A percentile compares a stretch with the other conserved stretches of the same genome.
Conservation (phyloP, 2,888 invertebrate species). For the Ariolimax columbianus region DNA sequence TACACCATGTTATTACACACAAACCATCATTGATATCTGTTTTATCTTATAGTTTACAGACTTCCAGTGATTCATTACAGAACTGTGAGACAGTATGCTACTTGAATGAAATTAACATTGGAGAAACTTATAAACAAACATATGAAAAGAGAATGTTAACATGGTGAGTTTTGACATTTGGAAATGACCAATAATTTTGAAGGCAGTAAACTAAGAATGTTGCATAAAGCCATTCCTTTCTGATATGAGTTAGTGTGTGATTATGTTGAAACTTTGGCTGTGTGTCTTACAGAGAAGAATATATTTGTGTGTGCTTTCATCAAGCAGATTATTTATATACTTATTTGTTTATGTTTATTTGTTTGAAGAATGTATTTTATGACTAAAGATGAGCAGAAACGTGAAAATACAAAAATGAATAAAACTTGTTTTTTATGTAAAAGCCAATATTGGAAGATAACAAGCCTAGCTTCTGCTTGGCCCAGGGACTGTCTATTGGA, state of each 20-base stretch:
- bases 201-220: not conserved
- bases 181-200: not conserved
- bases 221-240: not conserved
- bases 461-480: too few relatives aligned
- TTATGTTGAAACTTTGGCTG: slow-evolving; percentile 12
- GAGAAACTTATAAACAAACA: not conserved
- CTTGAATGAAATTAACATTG: not conserved
- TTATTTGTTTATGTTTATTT: not conserved
- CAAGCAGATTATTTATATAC: not conserved
- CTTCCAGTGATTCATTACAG: too few relatives aligned
- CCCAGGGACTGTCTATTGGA: too few relatives aligned
- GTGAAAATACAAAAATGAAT: not conserved
- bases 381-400: not conserved
- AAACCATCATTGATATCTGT: too few relatives aligned
- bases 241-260: slow-evolving; percentile 5
- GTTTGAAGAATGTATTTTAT: not conserved
- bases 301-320: not conserved
- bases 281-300: slow-evolving; percentile 18
- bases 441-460: too few relatives aligned
- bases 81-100: too few relatives aligned
- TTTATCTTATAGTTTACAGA: too few relatives aligned
- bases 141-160: not conserved
- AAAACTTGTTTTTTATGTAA: not conserved
- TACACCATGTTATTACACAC: too few relatives aligned
- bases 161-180: slow-evolving; percentile 3